phyloP scores from a whole-genome alignment of 2,888 invertebrate species.

The Lissonota sp. region DNA sequence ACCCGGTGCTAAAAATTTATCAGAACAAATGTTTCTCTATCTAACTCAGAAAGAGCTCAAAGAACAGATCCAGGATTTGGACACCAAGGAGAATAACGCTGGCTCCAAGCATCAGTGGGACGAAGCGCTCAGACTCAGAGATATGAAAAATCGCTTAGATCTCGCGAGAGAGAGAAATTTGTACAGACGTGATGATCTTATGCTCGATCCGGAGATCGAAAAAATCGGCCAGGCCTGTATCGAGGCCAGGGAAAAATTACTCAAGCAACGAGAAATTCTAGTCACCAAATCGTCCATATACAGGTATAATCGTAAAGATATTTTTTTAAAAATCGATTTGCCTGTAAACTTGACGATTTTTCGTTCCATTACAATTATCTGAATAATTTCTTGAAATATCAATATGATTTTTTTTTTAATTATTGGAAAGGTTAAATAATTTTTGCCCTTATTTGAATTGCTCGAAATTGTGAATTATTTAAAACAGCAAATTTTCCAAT shows the following conservation, averaged over 20 bases:
- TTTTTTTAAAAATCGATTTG: not conserved
- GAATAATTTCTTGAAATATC: too few species aligned
- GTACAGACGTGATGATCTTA: constrained; percentile 72
- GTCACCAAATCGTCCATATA: constrained; percentile 75
- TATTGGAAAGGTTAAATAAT: too few species aligned
- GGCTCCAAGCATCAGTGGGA: constrained; percentile 77
- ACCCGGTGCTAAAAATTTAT: constrained; percentile 71
- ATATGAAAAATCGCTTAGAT: constrained; percentile 78
- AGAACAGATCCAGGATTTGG: constrained; percentile 75
- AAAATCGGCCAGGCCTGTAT: constrained; percentile 72
- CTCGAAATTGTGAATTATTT: too few species aligned
- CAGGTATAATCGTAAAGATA: constrained; percentile 72
- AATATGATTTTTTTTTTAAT: too few species aligned
- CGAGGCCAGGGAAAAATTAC: constrained; percentile 69
- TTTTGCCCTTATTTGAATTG: too few species aligned
- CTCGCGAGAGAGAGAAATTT: constrained; percentile 76
- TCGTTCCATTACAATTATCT: too few species aligned
- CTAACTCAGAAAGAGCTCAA: constrained; percentile 77
- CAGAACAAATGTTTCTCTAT: constrained; percentile 76
- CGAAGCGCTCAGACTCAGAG: constrained; percentile 79
- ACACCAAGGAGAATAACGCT: constrained; percentile 74
- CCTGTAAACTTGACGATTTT: not conserved
- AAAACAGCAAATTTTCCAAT: not conserved
- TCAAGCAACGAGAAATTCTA: constrained; percentile 70
- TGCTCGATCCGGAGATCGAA: constrained; percentile 72